Evolutionary conservation across 2,113 vertebrate species (phyloP), one percentile per base, ranked within the genome.

Genomic region (Muscicapa adusta): DNA sequence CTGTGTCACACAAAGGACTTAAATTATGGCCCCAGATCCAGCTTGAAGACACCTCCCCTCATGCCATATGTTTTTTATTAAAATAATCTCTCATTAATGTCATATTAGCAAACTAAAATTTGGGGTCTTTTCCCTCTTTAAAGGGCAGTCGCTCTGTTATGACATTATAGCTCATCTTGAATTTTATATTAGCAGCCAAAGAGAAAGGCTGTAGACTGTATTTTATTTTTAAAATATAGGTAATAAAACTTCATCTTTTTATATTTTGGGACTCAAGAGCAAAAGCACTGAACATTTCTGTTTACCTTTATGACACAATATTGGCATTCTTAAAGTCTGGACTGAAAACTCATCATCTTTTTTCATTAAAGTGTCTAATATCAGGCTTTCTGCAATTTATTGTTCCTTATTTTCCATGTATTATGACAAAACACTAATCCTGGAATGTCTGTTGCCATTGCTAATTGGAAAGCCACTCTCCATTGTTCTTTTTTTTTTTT

Each of bases 391-490:
- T 88, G 68, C 80, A 77, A 48, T 94, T 91, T 79, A 94, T 56
- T 74, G 31, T 90, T 91, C 76, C 63, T 89, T 66, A 9, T 71
- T 91, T 94, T 93, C 85, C 60, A 75, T 50, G 34, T 63, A 45
- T 93, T 94, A 97, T 28, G 93, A 61, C 75, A 97, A 71, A 95
- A 91, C n/a, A 48, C 96, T 97, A 91, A 98, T 81, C 79, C 65
- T 80, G 62, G 96, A 93, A 6, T 70, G 67, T 76, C 62, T 17
- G 1, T 82, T 61, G 79, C 78, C 85, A 23, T 72, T n/a, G 24
- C 62, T 91, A 87, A 84, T 88, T 95, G 67, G 92, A 96, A 95
- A 95, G 54, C 36, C 19, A 10, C 18, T 45, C 77, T 74, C 61
- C 62, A 14, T 77, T 90, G 47, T 85, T 84, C 73, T 77, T 91